Percentiles rank a stretch among this genome's conserved stretches.
Conservation (phyloP, 2,113 vertebrate species). For the Calyptommatus sinebrachiatus region DNA sequence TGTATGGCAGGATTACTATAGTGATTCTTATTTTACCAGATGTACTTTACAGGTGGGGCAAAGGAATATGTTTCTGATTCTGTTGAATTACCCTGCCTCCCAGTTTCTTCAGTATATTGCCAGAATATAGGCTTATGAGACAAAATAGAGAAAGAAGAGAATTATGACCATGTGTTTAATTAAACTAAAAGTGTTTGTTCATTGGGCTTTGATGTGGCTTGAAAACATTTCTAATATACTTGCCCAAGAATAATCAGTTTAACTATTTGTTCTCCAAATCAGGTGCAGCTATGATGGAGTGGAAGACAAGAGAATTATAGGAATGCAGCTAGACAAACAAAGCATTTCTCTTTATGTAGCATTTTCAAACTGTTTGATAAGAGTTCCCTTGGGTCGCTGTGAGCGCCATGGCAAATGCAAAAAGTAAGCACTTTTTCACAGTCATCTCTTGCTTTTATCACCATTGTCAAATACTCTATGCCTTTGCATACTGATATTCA, state of each 20-base stretch:
- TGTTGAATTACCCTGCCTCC: not conserved
- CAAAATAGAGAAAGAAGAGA: not conserved
- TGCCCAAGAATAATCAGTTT: not conserved
- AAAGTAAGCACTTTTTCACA: conserved; percentile 75
- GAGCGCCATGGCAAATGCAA: conserved; percentile 91
- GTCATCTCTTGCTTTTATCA: not conserved
- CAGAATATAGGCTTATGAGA: not conserved
- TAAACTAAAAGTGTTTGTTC: not conserved
- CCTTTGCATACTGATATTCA: accelerated
- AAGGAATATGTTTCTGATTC: not conserved
- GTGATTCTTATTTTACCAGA: not conserved
- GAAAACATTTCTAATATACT: conserved; percentile 29
- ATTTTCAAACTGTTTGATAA: conserved; percentile 92
- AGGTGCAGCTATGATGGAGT: conserved; percentile 93
- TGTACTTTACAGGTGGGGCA: not conserved
- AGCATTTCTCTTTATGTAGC: conserved; percentile 85
- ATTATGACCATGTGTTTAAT: not conserved
- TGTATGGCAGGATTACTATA: not conserved
- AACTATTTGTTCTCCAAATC: not conserved
- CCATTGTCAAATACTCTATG: accelerated
- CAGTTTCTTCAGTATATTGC: not conserved
- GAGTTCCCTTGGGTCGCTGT: conserved; percentile 90
- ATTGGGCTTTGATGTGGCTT: conserved; percentile 25
- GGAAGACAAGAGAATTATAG: conserved; percentile 91
- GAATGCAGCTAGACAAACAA: conserved; percentile 89